Evolutionary conservation across 2,113 vertebrate genomes (phyloP).

Genomic region (Ciconia boyciana): DNA sequence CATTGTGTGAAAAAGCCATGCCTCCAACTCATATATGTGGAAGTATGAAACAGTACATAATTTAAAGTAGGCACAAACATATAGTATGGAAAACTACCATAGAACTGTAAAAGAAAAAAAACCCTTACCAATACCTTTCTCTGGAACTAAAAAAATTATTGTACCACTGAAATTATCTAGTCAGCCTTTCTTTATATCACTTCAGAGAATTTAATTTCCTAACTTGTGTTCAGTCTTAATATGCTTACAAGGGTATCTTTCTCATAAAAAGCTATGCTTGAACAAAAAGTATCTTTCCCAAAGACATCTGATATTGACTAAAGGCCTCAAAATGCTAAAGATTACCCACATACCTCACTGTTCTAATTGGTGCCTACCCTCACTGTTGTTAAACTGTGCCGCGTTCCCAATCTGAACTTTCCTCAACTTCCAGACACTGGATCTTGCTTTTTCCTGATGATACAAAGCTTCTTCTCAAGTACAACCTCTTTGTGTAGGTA

Average conservation of each 20-base stretch:
- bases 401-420: background rate
- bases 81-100: background rate
- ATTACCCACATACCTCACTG: accelerated
- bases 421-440: background rate
- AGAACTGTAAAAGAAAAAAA: background rate
- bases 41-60: background rate
- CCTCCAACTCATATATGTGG: background rate
- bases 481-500: background rate
- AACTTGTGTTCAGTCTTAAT: background rate
- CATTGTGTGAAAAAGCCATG: background rate
- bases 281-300: background rate
- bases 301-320: background rate
- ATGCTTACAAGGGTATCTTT: background rate
- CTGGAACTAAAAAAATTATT: background rate
- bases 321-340: background rate
- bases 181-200: background rate
- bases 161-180: background rate
- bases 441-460: background rate
- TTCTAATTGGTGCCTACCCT: background rate
- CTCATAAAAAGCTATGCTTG: background rate
- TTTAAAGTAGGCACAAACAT: background rate
- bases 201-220: background rate
- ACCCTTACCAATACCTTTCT: background rate
- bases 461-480: background rate
- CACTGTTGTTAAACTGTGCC: background rate